Evolutionary conservation across 2,888 invertebrate genomes (phyloP).

Genomic region (Campoplex nolae): DNA sequence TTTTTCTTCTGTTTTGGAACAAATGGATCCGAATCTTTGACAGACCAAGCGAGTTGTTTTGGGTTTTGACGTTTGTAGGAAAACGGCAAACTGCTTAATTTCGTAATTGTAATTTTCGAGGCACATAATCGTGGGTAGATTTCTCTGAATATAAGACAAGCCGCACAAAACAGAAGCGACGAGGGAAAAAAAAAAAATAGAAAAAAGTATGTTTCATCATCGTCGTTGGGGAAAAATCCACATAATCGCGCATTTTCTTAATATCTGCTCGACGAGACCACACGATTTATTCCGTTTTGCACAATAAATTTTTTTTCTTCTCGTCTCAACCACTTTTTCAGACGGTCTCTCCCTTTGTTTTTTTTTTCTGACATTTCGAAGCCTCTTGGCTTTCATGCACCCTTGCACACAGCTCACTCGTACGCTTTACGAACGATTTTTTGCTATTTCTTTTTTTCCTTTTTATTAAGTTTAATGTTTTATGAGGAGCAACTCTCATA

Average conservation of each 20-base stretch:
- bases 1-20: no score
- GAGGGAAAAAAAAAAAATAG: neutral
- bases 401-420: neutral
- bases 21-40: neutral
- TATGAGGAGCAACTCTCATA: conserved; percentile 10
- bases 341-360: no score
- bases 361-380: no score
- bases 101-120: neutral
- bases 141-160: no score
- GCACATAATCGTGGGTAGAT: no score
- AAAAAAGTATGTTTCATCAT: neutral
- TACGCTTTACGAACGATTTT: neutral
- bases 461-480: neutral
- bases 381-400: neutral
- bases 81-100: neutral
- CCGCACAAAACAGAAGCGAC: no score
- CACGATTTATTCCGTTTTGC: neutral
- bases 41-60: neutral
- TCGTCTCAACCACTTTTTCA: no score
- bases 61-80: neutral
- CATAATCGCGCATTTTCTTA: neutral
- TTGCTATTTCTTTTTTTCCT: neutral
- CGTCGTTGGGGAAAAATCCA: neutral
- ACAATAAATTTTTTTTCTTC: neutral
- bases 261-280: neutral